Percentiles rank a stretch among this genome's conserved stretches.
phyloP scores from a whole-genome alignment of 2,113 vertebrate genomes.

The Hepsetus odoe region DNA sequence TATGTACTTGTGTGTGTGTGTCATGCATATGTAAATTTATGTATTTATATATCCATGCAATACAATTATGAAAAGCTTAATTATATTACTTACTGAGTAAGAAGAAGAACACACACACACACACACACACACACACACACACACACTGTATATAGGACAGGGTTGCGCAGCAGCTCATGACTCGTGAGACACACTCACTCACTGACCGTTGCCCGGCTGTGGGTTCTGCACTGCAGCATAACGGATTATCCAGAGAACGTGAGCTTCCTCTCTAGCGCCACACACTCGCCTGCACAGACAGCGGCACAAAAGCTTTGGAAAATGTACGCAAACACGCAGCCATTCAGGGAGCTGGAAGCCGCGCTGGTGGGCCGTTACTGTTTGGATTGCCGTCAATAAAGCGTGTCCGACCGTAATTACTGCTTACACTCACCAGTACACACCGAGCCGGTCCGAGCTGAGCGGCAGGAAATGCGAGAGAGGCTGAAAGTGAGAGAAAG shows the following conservation, averaged over 20 bases:
- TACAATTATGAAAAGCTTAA: no score
- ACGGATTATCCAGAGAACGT: conserved; percentile 8
- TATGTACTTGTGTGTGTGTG: no score
- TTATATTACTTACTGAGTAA: no score
- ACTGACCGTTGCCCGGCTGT: neutral
- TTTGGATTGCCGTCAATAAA: conserved; percentile 34
- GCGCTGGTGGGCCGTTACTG: conserved; percentile 13
- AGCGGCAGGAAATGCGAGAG: no score
- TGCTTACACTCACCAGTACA: conserved; percentile 14
- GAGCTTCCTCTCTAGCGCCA: neutral
- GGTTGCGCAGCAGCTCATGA: neutral
- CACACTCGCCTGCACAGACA: neutral
- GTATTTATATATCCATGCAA: no score
- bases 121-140: neutral
- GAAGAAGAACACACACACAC: neutral
- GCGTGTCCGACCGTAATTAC: conserved; percentile 21
- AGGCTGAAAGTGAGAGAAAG: neutral
- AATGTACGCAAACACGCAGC: conserved; percentile 26
- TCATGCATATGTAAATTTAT: no score
- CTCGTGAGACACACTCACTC: neutral
- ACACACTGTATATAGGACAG: neutral
- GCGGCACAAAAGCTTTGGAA: conserved; percentile 18
- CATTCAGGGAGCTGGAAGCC: conserved; percentile 14
- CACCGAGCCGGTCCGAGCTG: neutral
- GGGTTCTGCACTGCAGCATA: neutral